phyloP scores from a whole-genome alignment of 2,888 invertebrate genomes.

The Odontocerum albicorne region DNA sequence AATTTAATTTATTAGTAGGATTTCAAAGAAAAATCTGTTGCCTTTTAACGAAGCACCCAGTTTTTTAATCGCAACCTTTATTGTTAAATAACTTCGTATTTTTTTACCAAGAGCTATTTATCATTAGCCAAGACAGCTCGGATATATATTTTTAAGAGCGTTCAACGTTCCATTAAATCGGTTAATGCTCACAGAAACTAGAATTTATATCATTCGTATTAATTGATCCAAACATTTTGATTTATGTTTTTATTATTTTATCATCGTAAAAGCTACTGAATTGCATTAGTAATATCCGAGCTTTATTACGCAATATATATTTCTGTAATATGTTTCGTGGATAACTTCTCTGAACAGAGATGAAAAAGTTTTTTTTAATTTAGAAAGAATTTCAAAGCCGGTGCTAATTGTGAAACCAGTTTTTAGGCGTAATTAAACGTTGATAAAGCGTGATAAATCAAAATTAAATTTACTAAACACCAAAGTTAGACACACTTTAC shows the following conservation, averaged over 20 bases:
- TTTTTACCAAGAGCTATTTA: too few species aligned
- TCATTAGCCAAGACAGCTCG: too few species aligned
- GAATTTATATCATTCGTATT: conserved; percentile 7
- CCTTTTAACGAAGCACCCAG: too few species aligned
- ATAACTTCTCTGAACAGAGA: neutral
- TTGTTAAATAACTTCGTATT: too few species aligned
- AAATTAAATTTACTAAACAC: conserved; percentile 2
- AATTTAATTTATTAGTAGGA: too few species aligned
- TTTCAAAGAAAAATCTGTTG: too few species aligned
- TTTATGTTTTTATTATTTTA: conserved; percentile 12
- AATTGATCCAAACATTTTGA: conserved; percentile 4
- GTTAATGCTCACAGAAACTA: conserved; percentile 4
- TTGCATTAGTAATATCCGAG: neutral
- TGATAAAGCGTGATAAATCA: conserved; percentile 28
- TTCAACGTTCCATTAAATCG: neutral
- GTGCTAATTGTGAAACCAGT: conserved; percentile 33
- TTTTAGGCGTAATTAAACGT: conserved; percentile 24
- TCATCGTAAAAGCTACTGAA: conserved; percentile 18
- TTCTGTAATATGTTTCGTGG: neutral
- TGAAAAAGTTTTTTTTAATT: neutral
- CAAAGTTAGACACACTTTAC: too few species aligned
- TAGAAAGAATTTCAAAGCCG: neutral
- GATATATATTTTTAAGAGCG: too few species aligned
- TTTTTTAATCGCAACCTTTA: too few species aligned
- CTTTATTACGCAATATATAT: conserved; percentile 10